Evolutionary conservation across 2,888 invertebrate species (phyloP).

Genomic region (Agrochola macilenta): DNA sequence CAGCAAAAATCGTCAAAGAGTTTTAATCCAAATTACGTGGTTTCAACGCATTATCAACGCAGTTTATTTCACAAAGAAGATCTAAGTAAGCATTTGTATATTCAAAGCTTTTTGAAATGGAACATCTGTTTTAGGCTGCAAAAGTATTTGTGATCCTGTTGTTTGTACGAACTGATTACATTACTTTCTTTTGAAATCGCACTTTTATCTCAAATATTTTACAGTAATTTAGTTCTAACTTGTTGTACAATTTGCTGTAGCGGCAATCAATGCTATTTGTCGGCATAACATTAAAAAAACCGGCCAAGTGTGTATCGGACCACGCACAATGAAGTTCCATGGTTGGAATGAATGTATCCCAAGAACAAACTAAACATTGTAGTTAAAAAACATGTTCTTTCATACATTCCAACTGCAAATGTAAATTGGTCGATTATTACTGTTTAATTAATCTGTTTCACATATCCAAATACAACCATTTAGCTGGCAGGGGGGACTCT

Average conservation of each 20-base stretch:
- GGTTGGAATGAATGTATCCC: too few species aligned
- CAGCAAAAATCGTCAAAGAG: conserved; percentile 19
- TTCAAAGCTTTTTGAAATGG: conserved; percentile 20
- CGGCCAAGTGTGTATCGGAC: too few species aligned
- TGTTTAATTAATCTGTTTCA: too few species aligned
- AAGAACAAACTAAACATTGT: too few species aligned
- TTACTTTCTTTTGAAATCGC: conserved; percentile 16
- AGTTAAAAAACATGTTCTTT: too few species aligned
- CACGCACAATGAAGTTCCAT: too few species aligned
- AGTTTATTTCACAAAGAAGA: conserved; percentile 21
- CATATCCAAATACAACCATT: too few species aligned
- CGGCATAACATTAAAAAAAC: too few species aligned
- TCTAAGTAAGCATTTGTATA: conserved; percentile 21
- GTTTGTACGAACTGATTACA: conserved; percentile 16
- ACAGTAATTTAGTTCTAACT: neutral
- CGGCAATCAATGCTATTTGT: neutral
- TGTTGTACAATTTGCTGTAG: conserved; percentile 7
- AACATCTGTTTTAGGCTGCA: conserved; percentile 20
- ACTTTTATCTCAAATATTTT: conserved; percentile 19
- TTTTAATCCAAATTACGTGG: conserved; percentile 45
- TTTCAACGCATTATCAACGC: conserved; percentile 14
- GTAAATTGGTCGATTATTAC: too few species aligned
- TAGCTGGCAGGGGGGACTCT: too few species aligned
- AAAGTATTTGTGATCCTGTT: conserved; percentile 21
- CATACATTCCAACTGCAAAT: too few species aligned